phyloP scores from a whole-genome alignment of 1,140 invertebrate genomes.

The Scaptodrosophila lebanonensis region DNA sequence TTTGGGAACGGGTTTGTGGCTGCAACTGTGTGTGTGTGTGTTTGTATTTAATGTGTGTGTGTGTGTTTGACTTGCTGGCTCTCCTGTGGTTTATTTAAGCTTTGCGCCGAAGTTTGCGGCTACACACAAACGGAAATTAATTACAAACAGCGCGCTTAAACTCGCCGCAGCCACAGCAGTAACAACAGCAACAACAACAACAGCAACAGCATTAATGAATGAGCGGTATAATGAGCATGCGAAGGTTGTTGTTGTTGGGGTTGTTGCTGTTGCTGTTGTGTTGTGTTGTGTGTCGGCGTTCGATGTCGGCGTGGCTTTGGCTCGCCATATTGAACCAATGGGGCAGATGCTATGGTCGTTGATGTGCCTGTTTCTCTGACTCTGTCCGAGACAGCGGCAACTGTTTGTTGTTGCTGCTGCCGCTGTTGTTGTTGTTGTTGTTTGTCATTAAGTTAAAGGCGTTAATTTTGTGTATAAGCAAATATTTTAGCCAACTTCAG shows the following conservation, averaged over 20 bases:
- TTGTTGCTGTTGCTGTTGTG: background rate
- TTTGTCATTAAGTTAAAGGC: slow-evolving; percentile 54
- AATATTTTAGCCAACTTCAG: slow-evolving; percentile 26
- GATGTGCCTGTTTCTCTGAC: background rate
- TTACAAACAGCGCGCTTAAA: slow-evolving; percentile 68
- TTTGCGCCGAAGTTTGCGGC: slow-evolving; percentile 61
- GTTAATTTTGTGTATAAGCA: slow-evolving; percentile 51
- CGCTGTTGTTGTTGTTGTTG: slow-evolving; percentile 17
- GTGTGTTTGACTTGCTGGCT: slow-evolving; percentile 13
- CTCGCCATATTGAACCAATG: slow-evolving; percentile 17
- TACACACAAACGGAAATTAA: slow-evolving; percentile 72
- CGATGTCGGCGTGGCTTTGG: slow-evolving; percentile 22
- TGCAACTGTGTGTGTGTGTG: slow-evolving; percentile 5
- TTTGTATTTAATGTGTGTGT: background rate
- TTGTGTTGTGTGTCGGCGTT: no score
- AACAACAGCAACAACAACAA: slow-evolving; percentile 26
- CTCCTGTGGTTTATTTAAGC: slow-evolving; percentile 61
- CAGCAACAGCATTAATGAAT: slow-evolving; percentile 55
- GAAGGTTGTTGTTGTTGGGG: slow-evolving; percentile 24
- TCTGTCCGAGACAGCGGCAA: no score
- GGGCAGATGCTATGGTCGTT: slow-evolving; percentile 17
- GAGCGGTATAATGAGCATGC: slow-evolving; percentile 55
- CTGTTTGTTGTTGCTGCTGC: slow-evolving; percentile 1
- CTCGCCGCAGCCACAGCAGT: slow-evolving; percentile 37
- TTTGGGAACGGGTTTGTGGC: slow-evolving; percentile 5